A percentile compares a stretch with the other conserved stretches of the same genome.
These are phyloP conservation scores for Mirza zaza DNA, from an alignment of 2,113 vertebrate species.

Conservation along the genomic window DNA sequence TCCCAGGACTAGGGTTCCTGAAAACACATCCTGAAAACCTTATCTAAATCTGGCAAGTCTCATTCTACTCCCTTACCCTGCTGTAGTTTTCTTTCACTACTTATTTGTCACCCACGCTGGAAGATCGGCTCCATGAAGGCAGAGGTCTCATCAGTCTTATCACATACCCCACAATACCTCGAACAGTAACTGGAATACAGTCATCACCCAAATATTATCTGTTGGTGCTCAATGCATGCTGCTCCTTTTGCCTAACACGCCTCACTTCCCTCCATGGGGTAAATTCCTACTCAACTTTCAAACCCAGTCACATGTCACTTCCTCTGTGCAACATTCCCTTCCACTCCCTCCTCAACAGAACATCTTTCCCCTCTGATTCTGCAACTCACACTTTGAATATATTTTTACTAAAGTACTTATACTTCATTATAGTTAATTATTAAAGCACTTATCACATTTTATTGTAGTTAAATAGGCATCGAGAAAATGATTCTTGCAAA, in stretches of 20 bases:
- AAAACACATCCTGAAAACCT: not conserved
- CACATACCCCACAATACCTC: not conserved
- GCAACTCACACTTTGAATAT: not conserved
- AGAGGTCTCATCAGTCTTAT: not conserved
- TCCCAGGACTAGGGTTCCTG: not conserved
- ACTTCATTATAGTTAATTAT: conserved; percentile 1
- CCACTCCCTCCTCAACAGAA: not conserved
- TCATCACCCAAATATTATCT: not conserved
- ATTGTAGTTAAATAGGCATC: not conserved
- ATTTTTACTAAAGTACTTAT: conserved; percentile 9
- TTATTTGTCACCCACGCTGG: not conserved
- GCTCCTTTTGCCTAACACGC: not conserved
- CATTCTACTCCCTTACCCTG: not conserved
- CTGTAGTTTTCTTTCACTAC: not conserved
- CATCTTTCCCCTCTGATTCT: not conserved
- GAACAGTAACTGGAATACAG: not conserved
- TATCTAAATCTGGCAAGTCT: not conserved
- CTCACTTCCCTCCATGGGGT: not conserved
- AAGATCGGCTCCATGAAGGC: not conserved
- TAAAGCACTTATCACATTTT: not conserved
- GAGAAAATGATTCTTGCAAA: not conserved
- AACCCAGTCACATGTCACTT: not conserved
- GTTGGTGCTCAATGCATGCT: not conserved
- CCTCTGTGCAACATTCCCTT: not conserved
- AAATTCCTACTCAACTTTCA: not conserved